These are phyloP conservation scores for Netelia virgata DNA, from an alignment of 2,888 invertebrate genomes.

Conservation along the genomic window DNA sequence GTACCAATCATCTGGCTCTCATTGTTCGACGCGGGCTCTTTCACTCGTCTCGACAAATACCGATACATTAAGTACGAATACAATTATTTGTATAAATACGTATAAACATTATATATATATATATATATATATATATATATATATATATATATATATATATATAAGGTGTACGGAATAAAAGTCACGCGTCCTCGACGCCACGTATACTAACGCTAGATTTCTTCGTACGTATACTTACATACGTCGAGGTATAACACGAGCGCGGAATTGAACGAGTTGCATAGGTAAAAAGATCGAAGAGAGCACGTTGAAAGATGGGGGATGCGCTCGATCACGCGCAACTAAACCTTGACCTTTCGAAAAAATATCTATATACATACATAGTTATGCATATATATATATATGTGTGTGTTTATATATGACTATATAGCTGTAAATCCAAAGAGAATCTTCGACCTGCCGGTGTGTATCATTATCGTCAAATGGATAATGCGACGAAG, in stretches of 20 bases:
- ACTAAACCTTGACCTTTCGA: slow-evolving; percentile 68
- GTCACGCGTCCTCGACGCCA: slow-evolving; percentile 63
- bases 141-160: too few relatives aligned
- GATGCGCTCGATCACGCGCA: slow-evolving; percentile 36
- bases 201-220: slow-evolving; percentile 27
- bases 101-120: slow-evolving; percentile 10
- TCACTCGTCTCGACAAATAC: slow-evolving; percentile 60
- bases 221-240: neutral
- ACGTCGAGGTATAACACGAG: slow-evolving; percentile 12
- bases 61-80: slow-evolving; percentile 43
- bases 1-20: slow-evolving; percentile 47
- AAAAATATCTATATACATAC: slow-evolving; percentile 37
- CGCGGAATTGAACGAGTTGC: slow-evolving; percentile 64
- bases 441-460: too few relatives aligned
- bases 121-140: slow-evolving; percentile 14
- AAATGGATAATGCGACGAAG: neutral
- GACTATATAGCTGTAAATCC: too few relatives aligned
- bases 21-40: slow-evolving; percentile 59
- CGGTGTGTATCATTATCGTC: slow-evolving; percentile 22
- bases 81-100: slow-evolving; percentile 27
- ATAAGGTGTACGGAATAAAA: slow-evolving; percentile 44
- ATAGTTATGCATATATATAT: neutral
- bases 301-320: slow-evolving; percentile 21
- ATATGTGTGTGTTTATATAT: too few relatives aligned
- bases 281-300: slow-evolving; percentile 49